Conservation (phyloP, 1,140 invertebrate genomes). For the Musca vetustissima region DNA sequence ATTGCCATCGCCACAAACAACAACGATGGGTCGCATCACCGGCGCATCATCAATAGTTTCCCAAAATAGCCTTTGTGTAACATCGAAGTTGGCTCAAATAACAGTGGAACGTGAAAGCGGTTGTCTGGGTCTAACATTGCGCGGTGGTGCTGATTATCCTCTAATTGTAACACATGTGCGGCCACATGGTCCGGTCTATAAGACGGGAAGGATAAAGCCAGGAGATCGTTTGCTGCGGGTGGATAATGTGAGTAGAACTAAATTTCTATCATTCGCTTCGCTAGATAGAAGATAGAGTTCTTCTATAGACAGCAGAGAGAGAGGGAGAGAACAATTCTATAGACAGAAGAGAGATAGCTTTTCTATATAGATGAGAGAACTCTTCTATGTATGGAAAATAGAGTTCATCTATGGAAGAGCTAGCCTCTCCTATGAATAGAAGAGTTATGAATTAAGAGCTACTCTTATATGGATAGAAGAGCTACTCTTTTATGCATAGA, state of each 20-base stretch:
- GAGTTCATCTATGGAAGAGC: too few species aligned
- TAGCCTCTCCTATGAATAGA: too few species aligned
- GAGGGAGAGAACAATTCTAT: too few species aligned
- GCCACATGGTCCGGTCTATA: constrained; percentile 85
- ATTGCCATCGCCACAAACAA: neutral
- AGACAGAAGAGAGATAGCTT: too few species aligned
- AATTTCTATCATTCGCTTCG: too few species aligned
- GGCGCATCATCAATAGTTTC: constrained; percentile 57
- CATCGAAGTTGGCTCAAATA: constrained; percentile 73
- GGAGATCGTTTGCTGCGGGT: constrained; percentile 89
- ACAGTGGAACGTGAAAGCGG: constrained; percentile 78
- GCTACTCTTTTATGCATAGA: too few species aligned
- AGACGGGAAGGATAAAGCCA: constrained; percentile 74
- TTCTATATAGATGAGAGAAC: too few species aligned
- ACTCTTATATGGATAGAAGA: too few species aligned
- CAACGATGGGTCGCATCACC: neutral
- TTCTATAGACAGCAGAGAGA: too few species aligned
- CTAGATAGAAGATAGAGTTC: too few species aligned
- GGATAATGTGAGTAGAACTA: constrained; percentile 65
- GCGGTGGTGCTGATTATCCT: constrained; percentile 78
- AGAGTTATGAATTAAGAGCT: too few species aligned
- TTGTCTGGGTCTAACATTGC: constrained; percentile 84
- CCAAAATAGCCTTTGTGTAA: constrained; percentile 68
- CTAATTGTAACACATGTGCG: constrained; percentile 87
- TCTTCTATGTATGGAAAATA: too few species aligned